These are phyloP conservation scores for Phortica okadai DNA, from an alignment of 2,888 invertebrate species.

Conservation along the genomic window DNA sequence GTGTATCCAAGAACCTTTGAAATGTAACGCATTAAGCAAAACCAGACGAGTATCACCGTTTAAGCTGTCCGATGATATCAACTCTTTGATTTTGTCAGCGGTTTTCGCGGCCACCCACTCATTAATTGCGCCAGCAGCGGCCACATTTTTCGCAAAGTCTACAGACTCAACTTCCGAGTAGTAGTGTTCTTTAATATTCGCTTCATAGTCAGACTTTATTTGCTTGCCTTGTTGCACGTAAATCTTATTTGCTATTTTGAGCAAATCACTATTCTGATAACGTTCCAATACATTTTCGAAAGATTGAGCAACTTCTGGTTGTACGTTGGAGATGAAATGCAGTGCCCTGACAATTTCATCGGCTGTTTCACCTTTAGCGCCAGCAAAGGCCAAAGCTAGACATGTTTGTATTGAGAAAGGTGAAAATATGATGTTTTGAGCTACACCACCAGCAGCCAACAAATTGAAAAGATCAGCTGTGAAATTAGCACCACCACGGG, in stretches of 20 bases:
- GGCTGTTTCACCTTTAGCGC: constrained; percentile 80
- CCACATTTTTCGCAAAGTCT: constrained; percentile 79
- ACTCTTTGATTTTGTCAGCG: constrained; percentile 85
- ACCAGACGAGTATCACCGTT: constrained; percentile 80
- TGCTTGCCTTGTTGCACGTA: constrained; percentile 79
- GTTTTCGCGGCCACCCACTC: constrained; percentile 87
- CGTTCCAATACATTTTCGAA: constrained; percentile 39
- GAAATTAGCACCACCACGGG: constrained; percentile 58
- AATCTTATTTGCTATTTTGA: constrained; percentile 83
- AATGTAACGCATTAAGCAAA: constrained; percentile 88
- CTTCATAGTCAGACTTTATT: constrained; percentile 78
- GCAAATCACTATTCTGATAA: constrained; percentile 38
- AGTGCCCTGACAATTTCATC: constrained; percentile 79
- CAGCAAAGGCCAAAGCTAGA: constrained; percentile 83
- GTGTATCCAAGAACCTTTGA: constrained; percentile 86
- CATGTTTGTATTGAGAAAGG: constrained; percentile 84
- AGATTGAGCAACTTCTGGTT: constrained; percentile 26
- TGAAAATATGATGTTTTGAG: constrained; percentile 82
- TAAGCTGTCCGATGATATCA: constrained; percentile 81
- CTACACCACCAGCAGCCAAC: constrained; percentile 71
- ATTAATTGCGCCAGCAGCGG: constrained; percentile 83
- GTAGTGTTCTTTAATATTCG: constrained; percentile 80
- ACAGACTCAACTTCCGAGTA: constrained; percentile 80
- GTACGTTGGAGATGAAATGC: constrained; percentile 74
- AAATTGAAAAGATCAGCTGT: constrained; percentile 55